phyloP scores from a whole-genome alignment of 1,140 invertebrate genomes.

The Listronotus bonariensis region DNA sequence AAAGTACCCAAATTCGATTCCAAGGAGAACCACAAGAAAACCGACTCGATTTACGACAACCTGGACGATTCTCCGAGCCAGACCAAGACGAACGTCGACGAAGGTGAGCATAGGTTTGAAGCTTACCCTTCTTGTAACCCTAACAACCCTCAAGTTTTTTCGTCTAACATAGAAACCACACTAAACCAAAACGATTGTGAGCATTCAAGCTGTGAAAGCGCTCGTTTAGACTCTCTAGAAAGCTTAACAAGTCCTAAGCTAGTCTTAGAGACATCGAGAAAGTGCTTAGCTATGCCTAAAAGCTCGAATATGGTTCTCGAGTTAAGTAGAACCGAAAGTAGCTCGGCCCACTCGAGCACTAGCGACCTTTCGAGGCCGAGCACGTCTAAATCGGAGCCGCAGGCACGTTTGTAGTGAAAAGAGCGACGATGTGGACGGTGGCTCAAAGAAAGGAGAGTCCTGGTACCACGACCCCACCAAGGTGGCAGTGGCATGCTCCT shows the following conservation, averaged over 20 bases:
- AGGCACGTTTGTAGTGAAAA: not conserved
- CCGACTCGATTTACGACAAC: conserved; percentile 35
- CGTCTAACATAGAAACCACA: conserved; percentile 3
- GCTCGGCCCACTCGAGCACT: conserved; percentile 1
- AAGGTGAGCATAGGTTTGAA: conserved; percentile 42
- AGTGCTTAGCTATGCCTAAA: conserved; percentile 16
- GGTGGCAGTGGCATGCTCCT: conserved; percentile 67
- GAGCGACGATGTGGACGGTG: conserved; percentile 26
- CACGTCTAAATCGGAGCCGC: not conserved
- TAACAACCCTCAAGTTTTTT: conserved; percentile 10
- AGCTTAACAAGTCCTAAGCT: conserved; percentile 51
- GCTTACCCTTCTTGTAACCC: not conserved
- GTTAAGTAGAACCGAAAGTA: not conserved
- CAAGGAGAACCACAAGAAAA: conserved; percentile 7
- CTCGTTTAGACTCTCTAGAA: conserved; percentile 41
- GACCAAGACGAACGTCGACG: conserved; percentile 18
- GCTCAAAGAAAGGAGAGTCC: conserved; percentile 22
- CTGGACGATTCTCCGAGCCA: conserved; percentile 6
- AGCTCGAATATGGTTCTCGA: conserved; percentile 20
- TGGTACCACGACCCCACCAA: conserved; percentile 63
- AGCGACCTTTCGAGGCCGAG: not conserved
- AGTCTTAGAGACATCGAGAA: conserved; percentile 45
- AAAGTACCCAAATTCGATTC: conserved; percentile 21
- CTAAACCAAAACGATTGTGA: conserved; percentile 4
- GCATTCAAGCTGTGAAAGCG: conserved; percentile 14